A percentile compares a stretch with the other conserved stretches of the same genome.
phyloP scores from a whole-genome alignment of 2,888 invertebrate genomes.

The Epistrophe grossulariae region DNA sequence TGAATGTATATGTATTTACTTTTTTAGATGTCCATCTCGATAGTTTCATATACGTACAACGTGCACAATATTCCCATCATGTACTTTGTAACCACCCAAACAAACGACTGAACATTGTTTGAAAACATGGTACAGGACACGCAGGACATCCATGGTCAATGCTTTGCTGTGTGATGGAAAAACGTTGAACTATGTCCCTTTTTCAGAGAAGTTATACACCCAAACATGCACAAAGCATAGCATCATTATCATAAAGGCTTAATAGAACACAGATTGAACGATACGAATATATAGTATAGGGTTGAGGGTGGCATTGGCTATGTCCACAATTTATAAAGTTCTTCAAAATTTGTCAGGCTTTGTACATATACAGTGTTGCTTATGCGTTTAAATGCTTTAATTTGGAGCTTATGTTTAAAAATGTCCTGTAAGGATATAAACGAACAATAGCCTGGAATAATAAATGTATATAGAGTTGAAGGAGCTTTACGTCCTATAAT shows the following conservation, averaged over 20 bases:
- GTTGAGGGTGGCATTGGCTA: background rate
- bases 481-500: constrained; percentile 23
- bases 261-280: constrained; percentile 27
- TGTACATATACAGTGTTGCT: constrained; percentile 22
- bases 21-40: constrained; percentile 39
- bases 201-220: constrained; percentile 11
- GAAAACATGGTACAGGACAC: constrained; percentile 40
- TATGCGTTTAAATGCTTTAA: constrained; percentile 51
- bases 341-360: constrained; percentile 36
- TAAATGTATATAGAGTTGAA: background rate
- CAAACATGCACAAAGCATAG: constrained; percentile 17
- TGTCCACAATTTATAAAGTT: constrained; percentile 35
- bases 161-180: background rate
- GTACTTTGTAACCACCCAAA: constrained; percentile 58
- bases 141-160: constrained; percentile 15
- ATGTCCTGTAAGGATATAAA: constrained; percentile 10
- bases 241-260: constrained; percentile 57
- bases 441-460: background rate
- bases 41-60: constrained; percentile 24
- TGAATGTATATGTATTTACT: constrained; percentile 36
- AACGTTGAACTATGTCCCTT: constrained; percentile 43
- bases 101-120: constrained; percentile 67
- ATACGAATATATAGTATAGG: background rate
- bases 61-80: constrained; percentile 50
- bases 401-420: constrained; percentile 42